These are phyloP conservation scores for Drosophila punjabiensis DNA, from an alignment of 1,140 invertebrate genomes.

Conservation along the genomic window DNA sequence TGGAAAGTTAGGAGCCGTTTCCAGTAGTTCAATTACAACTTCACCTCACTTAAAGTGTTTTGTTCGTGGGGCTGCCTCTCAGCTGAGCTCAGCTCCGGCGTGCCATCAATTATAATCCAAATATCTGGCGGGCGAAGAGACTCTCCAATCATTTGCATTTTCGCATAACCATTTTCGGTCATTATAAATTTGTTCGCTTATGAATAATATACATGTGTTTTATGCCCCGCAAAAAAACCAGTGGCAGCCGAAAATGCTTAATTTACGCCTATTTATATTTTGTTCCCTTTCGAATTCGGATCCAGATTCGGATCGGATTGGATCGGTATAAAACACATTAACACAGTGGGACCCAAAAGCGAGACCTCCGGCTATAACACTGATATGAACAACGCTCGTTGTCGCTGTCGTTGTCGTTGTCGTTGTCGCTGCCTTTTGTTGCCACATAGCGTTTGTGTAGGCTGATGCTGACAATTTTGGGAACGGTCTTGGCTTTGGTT, in stretches of 20 bases:
- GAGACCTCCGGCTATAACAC: conserved; percentile 63
- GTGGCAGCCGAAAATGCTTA: conserved; percentile 60
- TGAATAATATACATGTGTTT: conserved; percentile 53
- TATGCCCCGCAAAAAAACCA: conserved; percentile 43
- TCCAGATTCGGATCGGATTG: conserved; percentile 28
- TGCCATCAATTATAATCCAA: conserved; percentile 27
- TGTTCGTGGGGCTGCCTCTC: conserved; percentile 34
- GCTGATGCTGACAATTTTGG: conserved; percentile 79
- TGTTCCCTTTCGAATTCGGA: conserved; percentile 32
- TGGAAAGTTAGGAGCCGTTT: conserved; percentile 80
- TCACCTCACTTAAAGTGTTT: conserved; percentile 74
- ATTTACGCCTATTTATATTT: conserved; percentile 63
- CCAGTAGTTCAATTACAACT: conserved; percentile 82
- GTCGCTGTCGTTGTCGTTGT: conserved; percentile 54
- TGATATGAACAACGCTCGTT: conserved; percentile 66
- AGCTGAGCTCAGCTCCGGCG: not conserved
- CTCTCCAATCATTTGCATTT: conserved; percentile 24
- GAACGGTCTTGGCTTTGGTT: conserved; percentile 55
- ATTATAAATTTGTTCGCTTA: conserved; percentile 46
- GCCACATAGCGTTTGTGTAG: conserved; percentile 44
- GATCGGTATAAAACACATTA: conserved; percentile 71
- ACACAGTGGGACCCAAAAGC: conserved; percentile 68
- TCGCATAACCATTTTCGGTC: conserved; percentile 23
- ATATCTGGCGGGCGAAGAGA: conserved; percentile 19
- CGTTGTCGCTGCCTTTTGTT: conserved; percentile 35